Conservation (phyloP, 2,888 invertebrate genomes). For the Scotopteryx bipunctaria region DNA sequence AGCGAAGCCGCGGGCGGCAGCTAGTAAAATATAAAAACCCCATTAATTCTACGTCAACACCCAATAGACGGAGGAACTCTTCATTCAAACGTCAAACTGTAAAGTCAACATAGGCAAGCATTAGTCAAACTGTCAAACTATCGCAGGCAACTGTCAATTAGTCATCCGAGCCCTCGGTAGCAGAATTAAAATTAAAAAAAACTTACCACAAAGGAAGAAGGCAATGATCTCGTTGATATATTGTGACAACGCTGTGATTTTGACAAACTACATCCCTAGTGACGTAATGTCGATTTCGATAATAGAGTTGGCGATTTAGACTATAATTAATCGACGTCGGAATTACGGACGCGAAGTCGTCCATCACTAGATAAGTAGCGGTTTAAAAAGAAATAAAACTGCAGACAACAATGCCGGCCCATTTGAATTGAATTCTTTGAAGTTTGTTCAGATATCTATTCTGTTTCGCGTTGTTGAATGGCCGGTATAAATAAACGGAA, state of each 20-base stretch:
- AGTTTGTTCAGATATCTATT: conserved; percentile 58
- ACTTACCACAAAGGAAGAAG: conserved; percentile 41
- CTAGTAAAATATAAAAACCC: too few relatives aligned
- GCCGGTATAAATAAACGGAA: conserved; percentile 35
- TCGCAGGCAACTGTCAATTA: conserved; percentile 70
- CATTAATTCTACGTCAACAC: conserved; percentile 53
- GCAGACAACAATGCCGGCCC: conserved; percentile 77
- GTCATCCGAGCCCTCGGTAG: conserved; percentile 70
- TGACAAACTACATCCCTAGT: conserved; percentile 66
- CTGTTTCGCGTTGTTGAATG: conserved; percentile 51
- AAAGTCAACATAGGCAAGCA: conserved; percentile 63
- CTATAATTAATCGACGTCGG: conserved; percentile 67
- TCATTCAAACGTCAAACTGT: conserved; percentile 62
- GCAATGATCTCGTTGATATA: conserved; percentile 55
- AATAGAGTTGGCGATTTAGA: conserved; percentile 67
- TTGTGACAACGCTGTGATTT: conserved; percentile 61
- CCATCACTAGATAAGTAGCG: conserved; percentile 62
- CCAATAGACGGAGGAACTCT: too few relatives aligned
- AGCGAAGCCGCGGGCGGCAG: too few relatives aligned
- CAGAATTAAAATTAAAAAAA: conserved; percentile 43
- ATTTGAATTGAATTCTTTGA: conserved; percentile 76
- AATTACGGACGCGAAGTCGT: conserved; percentile 54
- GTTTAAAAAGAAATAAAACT: conserved; percentile 64
- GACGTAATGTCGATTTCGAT: conserved; percentile 68
- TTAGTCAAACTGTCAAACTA: conserved; percentile 78